Base-by-base conservation (phyloP, 1,140 invertebrate genomes). In the Gonatopus flavifemur region DNA sequence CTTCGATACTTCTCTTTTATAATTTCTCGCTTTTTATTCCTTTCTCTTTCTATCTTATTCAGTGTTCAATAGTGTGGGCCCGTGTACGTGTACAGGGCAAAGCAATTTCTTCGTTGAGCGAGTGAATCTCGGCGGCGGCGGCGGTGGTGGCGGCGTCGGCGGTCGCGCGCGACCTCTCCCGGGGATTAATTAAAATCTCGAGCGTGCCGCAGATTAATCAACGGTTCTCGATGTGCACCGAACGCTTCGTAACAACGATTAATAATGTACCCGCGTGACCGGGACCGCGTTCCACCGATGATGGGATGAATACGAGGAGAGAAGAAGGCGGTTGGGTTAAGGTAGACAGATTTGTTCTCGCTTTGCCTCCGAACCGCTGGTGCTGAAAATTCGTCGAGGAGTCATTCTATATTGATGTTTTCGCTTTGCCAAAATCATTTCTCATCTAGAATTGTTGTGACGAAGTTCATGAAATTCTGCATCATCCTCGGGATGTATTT, bases 151-250 rank as follows among this genome's bases (percentile, higher is more conserved):
- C n/a, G n/a, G n/a, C n/a, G n/a, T 53, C 37, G 41, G 31, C 12
- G 44, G 20, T 19, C 49, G 43, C 21, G 24, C 30, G 13, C 25
- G n/a, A 8, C 7, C 25, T 35, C 45, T 46, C 37, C 12, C 8
- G 12, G 3, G 41, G 44, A 60, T 61, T 60, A 59, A 59, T 61
- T 60, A 60, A 60, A 59, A 60, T 59, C 59, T 60, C 40, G 57
- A 61, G 50, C 57, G 53, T 60, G 44, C 49, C 45, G 46, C 40
- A 48, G 57, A 60, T 61, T 61, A 61, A 61, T 59, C 57, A 60
- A 52, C 52, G 53, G 28, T 40, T 30, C 52, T 55, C 59, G 59
- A 56, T 60, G 53, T n/a, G n/a, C 52, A 43, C 44, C 52, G 47
- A 42, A 47, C 52, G 44, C 32, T 32, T 45, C 45, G 57, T 56